phyloP scores from a whole-genome alignment of 2,797 vertebrate genomes.

The Peromyscus aztecus region DNA sequence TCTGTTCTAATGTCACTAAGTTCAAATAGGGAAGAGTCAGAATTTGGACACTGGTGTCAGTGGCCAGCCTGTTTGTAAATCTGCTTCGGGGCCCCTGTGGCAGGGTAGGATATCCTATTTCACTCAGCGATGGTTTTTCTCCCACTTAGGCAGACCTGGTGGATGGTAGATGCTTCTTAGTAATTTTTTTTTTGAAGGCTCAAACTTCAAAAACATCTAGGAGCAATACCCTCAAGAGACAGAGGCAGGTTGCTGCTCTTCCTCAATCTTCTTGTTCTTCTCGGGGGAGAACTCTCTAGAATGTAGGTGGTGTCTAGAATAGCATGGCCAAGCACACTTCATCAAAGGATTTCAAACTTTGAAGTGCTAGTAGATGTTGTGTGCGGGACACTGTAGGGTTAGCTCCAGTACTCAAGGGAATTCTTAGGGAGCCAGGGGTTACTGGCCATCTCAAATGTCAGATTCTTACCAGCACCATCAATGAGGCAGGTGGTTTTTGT shows the following conservation, averaged over 20 bases:
- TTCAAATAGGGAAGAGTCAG: neutral
- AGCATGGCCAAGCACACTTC: neutral
- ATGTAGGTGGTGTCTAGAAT: too few relatives aligned
- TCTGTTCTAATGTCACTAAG: neutral
- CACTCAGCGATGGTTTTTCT: too few relatives aligned
- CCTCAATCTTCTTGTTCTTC: neutral
- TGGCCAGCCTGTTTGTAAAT: too few relatives aligned
- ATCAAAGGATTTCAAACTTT: neutral
- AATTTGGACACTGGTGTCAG: neutral
- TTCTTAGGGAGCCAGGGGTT: too few relatives aligned
- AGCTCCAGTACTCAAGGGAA: neutral
- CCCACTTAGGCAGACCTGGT: neutral
- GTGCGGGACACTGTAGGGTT: rapidly evolving
- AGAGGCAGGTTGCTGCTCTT: neutral
- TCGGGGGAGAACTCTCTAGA: neutral
- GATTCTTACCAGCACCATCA: neutral
- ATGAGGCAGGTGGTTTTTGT: neutral
- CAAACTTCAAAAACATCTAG: neutral
- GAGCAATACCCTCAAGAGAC: neutral
- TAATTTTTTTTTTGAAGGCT: neutral
- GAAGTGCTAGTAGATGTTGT: neutral
- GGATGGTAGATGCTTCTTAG: neutral
- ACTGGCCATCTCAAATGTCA: neutral
- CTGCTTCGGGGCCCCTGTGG: neutral
- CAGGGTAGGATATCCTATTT: neutral